Evolutionary conservation across 2,113 vertebrate species (phyloP).

Genomic region (Cinclus cinclus): DNA sequence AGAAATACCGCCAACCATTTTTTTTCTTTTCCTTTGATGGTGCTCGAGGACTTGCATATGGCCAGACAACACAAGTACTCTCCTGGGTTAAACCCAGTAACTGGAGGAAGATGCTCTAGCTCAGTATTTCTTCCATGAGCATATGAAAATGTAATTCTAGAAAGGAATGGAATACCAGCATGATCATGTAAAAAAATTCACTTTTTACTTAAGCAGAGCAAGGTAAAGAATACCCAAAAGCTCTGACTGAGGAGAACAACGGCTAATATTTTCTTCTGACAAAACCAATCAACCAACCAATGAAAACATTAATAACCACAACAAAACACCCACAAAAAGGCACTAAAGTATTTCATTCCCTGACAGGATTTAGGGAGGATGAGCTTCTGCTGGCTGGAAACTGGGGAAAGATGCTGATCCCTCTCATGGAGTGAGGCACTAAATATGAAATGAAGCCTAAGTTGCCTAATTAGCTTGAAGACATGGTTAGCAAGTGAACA

Average conservation of each 20-base stretch:
- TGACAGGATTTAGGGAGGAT: neutral
- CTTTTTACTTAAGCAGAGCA: neutral
- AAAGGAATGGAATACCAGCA: neutral
- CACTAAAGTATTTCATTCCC: neutral
- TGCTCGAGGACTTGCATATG: neutral
- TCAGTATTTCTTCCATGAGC: neutral
- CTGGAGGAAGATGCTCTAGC: neutral
- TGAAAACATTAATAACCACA: accelerated
- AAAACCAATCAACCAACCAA: neutral
- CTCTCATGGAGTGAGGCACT: accelerated
- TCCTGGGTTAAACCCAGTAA: neutral
- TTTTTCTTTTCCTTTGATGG: neutral
- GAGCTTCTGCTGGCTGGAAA: neutral
- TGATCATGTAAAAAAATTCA: neutral
- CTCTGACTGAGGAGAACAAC: neutral
- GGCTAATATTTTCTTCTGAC: neutral
- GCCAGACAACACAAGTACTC: neutral
- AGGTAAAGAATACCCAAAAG: neutral
- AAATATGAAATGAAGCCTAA: neutral
- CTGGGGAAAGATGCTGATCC: accelerated
- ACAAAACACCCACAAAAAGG: neutral
- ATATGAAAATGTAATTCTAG: neutral
- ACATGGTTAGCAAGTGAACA: neutral
- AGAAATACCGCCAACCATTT: neutral
- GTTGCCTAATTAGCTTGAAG: neutral